A percentile compares a stretch with the other conserved stretches of the same genome.
Conservation (phyloP, 2,113 vertebrate species). For the Synodontis membranacea region DNA sequence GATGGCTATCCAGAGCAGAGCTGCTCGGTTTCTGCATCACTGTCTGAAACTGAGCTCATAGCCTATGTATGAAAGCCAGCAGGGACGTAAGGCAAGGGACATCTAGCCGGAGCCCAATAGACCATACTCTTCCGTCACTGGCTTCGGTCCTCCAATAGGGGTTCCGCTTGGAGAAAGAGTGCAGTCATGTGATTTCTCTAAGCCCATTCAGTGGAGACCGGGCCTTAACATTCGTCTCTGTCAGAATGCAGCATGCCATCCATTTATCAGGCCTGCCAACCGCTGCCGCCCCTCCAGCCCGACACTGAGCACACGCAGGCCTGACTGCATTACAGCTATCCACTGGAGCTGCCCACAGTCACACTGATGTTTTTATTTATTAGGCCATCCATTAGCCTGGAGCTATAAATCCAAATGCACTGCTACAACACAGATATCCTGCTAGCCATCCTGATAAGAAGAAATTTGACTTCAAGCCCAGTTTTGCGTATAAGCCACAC, state of each 20-base stretch:
- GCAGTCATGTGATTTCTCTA: constrained; percentile 65
- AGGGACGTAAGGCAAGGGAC: constrained; percentile 26
- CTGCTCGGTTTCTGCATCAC: constrained; percentile 30
- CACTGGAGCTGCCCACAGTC: constrained; percentile 63
- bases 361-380: constrained; percentile 80
- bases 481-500: constrained; percentile 9
- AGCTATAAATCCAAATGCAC: constrained; percentile 72
- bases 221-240: constrained; percentile 83
- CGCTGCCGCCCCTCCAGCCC: constrained; percentile 73
- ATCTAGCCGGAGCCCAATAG: constrained; percentile 23
- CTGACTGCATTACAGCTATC: constrained; percentile 75
- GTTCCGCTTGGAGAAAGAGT: constrained; percentile 61
- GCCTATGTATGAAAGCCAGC: constrained; percentile 23
- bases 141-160: constrained; percentile 55
- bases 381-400: constrained; percentile 75
- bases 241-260: constrained; percentile 69
- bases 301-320: constrained; percentile 71
- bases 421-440: constrained; percentile 55
- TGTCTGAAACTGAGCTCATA: constrained; percentile 25
- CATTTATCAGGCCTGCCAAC: constrained; percentile 80
- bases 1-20: constrained; percentile 45
- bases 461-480: constrained; percentile 37
- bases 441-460: constrained; percentile 37
- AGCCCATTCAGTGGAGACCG: constrained; percentile 64
- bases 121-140: constrained; percentile 46